A percentile compares a stretch with the other conserved stretches of the same genome.
These are phyloP conservation scores for Pherbina coryleti DNA, from an alignment of 2,888 invertebrate genomes.

Conservation along the genomic window DNA sequence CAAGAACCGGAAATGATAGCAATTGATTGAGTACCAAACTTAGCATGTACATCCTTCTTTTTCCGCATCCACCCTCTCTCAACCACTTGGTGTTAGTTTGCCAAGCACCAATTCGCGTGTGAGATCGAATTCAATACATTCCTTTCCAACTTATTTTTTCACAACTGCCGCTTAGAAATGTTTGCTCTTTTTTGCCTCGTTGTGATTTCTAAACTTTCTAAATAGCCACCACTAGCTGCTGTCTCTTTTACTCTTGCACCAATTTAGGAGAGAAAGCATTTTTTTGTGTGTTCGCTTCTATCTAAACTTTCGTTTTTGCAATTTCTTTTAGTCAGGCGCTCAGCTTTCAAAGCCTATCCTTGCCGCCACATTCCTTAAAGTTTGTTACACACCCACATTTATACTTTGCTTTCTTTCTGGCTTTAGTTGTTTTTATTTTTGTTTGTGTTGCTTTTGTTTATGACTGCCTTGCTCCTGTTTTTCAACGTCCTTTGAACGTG, in stretches of 20 bases:
- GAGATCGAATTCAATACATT: neutral
- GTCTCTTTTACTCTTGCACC: neutral
- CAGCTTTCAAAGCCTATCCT: constrained; percentile 37
- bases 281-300: constrained; percentile 26
- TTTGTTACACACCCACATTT: neutral
- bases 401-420: neutral
- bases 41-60: neutral
- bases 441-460: neutral
- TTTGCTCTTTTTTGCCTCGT: neutral
- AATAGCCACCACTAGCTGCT: neutral
- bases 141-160: too few species aligned
- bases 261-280: neutral
- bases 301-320: constrained; percentile 54
- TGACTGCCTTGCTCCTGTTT: neutral
- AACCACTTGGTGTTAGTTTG: neutral
- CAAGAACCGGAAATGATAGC: constrained; percentile 14
- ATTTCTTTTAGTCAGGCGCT: constrained; percentile 49
- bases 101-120: neutral
- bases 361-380: neutral
- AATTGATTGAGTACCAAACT: neutral
- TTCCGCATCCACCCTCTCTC: neutral
- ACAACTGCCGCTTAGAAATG: neutral
- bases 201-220: constrained; percentile 37
- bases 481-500: neutral
- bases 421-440: neutral